Evolutionary conservation across 2,888 invertebrate species (phyloP).

Genomic region (Dasypogon diadema): DNA sequence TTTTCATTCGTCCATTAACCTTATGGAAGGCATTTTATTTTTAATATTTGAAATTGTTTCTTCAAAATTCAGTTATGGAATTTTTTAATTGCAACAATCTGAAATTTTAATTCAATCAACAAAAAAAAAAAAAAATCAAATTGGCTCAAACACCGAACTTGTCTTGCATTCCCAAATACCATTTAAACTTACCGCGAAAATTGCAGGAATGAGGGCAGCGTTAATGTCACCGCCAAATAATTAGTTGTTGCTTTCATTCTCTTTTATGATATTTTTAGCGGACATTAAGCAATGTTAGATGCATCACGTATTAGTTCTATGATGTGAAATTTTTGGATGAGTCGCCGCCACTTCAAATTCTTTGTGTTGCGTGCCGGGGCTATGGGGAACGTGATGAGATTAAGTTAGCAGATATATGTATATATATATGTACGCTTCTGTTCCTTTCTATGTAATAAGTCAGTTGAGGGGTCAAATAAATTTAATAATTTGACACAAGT

Average conservation of each 20-base stretch:
- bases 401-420: not conserved
- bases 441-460: no score
- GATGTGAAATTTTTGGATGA: conserved; percentile 1
- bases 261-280: conserved; percentile 19
- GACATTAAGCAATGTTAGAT: not conserved
- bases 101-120: not conserved
- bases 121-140: not conserved
- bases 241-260: conserved; percentile 6
- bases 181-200: not conserved
- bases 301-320: not conserved
- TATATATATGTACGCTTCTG: no score
- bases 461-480: no score
- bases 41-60: not conserved
- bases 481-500: not conserved
- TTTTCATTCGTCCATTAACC: no score
- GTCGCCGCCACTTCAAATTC: not conserved
- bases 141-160: not conserved
- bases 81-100: conserved; percentile 4
- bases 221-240: conserved; percentile 24
- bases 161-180: conserved; percentile 10
- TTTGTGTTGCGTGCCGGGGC: not conserved
- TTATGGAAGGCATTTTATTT: conserved; percentile 1
- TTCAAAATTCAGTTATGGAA: conserved; percentile 20
- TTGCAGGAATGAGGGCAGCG: conserved; percentile 4
- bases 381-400: conserved; percentile 17